These are phyloP conservation scores for Daubentonia madagascariensis DNA, from an alignment of 2,113 vertebrate genomes.

Conservation along the genomic window DNA sequence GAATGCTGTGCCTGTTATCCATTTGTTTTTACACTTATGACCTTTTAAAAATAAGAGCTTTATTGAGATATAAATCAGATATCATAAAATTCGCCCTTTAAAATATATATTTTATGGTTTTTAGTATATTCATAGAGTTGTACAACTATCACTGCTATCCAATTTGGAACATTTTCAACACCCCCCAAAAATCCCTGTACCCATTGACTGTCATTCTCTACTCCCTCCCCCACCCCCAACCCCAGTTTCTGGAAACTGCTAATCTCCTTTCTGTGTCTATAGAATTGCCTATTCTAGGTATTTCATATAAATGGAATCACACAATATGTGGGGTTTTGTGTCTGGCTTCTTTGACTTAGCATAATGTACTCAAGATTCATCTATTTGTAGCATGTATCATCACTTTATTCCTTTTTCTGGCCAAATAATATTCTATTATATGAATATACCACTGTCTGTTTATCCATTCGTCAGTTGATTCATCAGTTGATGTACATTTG, in stretches of 20 bases:
- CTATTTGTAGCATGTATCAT: fast-evolving
- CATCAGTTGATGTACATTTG: background rate
- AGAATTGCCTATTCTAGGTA: background rate
- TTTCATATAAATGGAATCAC: background rate
- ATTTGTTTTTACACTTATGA: background rate
- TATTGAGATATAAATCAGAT: background rate
- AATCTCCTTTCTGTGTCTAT: background rate
- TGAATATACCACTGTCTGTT: background rate
- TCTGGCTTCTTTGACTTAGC: background rate
- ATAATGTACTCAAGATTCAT: background rate
- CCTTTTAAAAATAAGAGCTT: background rate
- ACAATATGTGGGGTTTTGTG: background rate
- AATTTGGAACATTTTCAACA: background rate
- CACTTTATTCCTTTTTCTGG: background rate
- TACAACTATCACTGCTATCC: background rate
- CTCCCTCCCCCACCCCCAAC: too few species aligned
- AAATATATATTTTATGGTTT: background rate
- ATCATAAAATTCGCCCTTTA: background rate
- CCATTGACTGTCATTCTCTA: background rate
- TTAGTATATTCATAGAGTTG: background rate
- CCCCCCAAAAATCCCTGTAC: background rate
- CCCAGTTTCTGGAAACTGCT: background rate
- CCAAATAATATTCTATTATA: background rate
- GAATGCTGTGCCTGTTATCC: background rate
- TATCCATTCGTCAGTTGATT: background rate